These are phyloP conservation scores for Takifugu bimaculatus DNA, from an alignment of 2,113 vertebrate genomes.

Conservation along the genomic window DNA sequence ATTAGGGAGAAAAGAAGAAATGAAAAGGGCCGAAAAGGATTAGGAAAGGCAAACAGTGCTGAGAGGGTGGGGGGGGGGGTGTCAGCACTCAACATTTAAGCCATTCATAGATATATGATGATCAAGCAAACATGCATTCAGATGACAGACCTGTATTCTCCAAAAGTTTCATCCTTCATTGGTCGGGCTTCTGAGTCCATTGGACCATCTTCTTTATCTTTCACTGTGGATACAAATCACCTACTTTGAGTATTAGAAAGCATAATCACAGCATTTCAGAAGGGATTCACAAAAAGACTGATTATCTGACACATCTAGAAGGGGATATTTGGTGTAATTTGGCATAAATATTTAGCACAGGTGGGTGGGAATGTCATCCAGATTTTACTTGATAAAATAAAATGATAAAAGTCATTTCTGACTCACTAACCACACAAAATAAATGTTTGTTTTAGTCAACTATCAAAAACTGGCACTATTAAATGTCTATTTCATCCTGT, in stretches of 20 bases:
- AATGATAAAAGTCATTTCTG: no score
- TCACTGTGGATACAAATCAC: constrained; percentile 75
- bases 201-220: constrained; percentile 92
- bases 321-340: no score
- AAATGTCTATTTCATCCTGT: no score
- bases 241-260: constrained; percentile 43
- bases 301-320: no score
- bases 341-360: no score
- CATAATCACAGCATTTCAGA: constrained; percentile 17
- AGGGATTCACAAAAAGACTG: no score
- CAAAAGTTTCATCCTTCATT: constrained; percentile 92
- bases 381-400: no score
- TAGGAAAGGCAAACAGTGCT: constrained; percentile 44
- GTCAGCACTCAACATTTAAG: constrained; percentile 15
- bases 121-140: constrained; percentile 1
- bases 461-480: no score
- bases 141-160: constrained; percentile 86
- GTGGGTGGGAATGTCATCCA: no score
- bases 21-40: constrained; percentile 53
- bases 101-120: constrained; percentile 5
- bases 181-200: constrained; percentile 88
- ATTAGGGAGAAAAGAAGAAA: constrained; percentile 53
- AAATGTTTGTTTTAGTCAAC: no score
- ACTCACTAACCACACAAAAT: no score
- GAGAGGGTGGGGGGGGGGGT: constrained; percentile 32